Base-by-base conservation (phyloP, 2,113 vertebrate species). In the Sorex fumeus region DNA sequence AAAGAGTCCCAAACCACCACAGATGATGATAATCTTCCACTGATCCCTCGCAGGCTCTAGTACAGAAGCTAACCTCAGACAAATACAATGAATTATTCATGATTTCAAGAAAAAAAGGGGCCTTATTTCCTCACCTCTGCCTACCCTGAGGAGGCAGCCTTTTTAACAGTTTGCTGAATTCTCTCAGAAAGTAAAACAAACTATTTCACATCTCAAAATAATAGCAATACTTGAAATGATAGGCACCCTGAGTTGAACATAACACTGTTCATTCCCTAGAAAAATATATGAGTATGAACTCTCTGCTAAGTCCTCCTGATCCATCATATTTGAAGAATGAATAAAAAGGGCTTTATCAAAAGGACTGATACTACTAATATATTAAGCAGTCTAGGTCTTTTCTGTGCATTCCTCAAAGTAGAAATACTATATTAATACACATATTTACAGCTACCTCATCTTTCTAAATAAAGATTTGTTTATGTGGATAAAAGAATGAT, bases 401-500 rank as follows among this genome's bases (percentile, higher is more conserved):
- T 88, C 80, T 72, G 8, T 45, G 16, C 25, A 90, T 70, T 40
- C 64, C 30, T 88, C 13, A 47, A 90, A 85, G 53, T 40, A 66
- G 36, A 11, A 94, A 92, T 77, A 67, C 1, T 7, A 62, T 80
- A 84, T 82, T 79, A 64, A 80, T n/a, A 79, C 40, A 75, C 11
- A 66, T 77, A 81, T 72, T 43, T 92, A 60, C 10, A 18, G 87
- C 57, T 70, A 74, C n/a, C 19, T 88, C 90, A 8, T 47, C 57
- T 87, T 87, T 32, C 76, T 64, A 64, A 87, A 43, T 60, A 80
- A 85, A 83, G 53, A 47, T 60, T 64, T 83, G 36, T 47, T 90
- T 90, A 86, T 27, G 91, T 32, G 30, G 27, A 75, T 57, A 91
- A 79, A 28, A 93, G 25, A 93, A 81, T 85, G 19, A 82, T 84